Percentiles rank a stretch among this genome's conserved stretches.
phyloP scores from a whole-genome alignment of 2,888 invertebrate species.

The Xylota sylvarum region DNA sequence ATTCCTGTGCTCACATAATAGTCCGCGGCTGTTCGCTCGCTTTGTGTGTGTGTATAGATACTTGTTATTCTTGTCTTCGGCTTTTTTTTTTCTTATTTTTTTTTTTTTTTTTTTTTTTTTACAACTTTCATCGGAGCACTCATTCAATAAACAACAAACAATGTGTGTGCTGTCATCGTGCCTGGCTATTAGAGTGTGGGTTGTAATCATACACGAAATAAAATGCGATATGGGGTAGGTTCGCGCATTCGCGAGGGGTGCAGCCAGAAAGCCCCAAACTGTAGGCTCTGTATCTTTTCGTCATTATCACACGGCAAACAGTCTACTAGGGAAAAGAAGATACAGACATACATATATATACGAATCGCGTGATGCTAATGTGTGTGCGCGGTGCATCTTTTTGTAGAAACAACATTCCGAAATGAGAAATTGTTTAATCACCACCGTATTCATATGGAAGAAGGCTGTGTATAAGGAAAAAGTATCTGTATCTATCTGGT shows the following conservation, averaged over 20 bases:
- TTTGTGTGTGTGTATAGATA: conserved; percentile 10
- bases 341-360: no score
- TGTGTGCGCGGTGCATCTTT: not conserved
- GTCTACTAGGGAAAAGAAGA: conserved; percentile 1
- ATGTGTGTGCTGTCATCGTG: conserved; percentile 4
- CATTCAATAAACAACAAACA: conserved; percentile 35
- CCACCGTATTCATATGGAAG: conserved; percentile 1
- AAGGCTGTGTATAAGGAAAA: not conserved
- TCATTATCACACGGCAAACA: not conserved
- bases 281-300: not conserved
- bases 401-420: conserved; percentile 4
- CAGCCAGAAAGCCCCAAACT: not conserved
- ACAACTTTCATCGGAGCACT: conserved; percentile 59
- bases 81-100: conserved; percentile 1
- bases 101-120: conserved; percentile 44
- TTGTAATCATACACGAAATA: conserved; percentile 15
- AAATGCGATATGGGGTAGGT: not conserved
- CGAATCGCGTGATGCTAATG: conserved; percentile 13
- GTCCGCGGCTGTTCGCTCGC: no score
- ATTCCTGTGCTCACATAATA: conserved; percentile 68
- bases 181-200: conserved; percentile 15
- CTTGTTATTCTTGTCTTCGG: conserved; percentile 40
- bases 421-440: conserved; percentile 8
- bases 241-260: not conserved
- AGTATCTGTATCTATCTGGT: not conserved